Conservation (phyloP, 2,113 vertebrate genomes). For the Ailurus styani region DNA sequence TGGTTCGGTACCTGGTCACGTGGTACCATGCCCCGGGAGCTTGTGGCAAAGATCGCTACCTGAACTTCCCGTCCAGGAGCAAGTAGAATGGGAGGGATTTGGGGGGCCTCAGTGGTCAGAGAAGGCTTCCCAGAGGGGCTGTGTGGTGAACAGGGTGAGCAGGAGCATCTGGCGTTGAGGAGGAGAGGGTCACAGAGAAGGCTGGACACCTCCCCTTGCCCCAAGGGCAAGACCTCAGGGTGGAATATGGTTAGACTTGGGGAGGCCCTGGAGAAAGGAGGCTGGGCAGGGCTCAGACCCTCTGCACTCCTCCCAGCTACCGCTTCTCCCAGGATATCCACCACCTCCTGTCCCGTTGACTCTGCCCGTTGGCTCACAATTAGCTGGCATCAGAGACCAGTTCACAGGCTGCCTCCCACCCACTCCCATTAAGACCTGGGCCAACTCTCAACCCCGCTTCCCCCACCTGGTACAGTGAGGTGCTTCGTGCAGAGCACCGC, state of each 20-base stretch:
- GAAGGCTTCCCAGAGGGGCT: background rate
- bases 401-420: background rate
- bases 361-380: background rate
- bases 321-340: background rate
- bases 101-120: background rate
- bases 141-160: background rate
- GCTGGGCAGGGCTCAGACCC: background rate
- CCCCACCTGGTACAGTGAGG: accelerated
- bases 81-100: background rate
- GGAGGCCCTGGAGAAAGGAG: background rate
- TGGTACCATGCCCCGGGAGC: background rate
- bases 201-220: background rate
- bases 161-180: background rate
- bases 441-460: background rate
- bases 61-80: background rate
- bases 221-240: background rate
- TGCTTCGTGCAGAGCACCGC: background rate
- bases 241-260: background rate
- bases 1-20: background rate
- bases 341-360: background rate
- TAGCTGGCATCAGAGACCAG: background rate
- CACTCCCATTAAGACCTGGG: background rate
- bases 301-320: background rate
- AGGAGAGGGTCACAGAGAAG: background rate
- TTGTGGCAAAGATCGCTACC: too few species aligned